phyloP scores from a whole-genome alignment of 2,113 vertebrate genomes.

The Takifugu bimaculatus region DNA sequence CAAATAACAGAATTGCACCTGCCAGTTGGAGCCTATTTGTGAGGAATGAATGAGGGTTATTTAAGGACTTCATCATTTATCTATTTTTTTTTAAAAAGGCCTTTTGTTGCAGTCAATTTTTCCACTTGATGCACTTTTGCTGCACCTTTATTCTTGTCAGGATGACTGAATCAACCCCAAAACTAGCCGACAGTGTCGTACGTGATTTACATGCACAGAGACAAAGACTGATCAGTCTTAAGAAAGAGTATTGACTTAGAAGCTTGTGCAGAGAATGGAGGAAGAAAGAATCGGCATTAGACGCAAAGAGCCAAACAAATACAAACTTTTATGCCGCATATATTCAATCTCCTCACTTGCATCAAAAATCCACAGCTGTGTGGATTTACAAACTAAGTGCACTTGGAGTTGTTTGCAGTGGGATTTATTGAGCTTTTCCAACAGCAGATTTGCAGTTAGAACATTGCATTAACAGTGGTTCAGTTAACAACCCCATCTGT shows the following conservation, averaged over 20 bases:
- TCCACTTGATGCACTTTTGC: neutral
- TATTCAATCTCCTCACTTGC: conserved; percentile 1
- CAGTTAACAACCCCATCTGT: neutral
- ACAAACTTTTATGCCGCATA: no score
- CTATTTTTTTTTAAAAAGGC: no score
- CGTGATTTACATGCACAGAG: no score
- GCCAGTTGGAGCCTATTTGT: neutral
- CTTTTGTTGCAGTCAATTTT: no score
- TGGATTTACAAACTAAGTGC: conserved; percentile 4
- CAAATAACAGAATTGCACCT: neutral
- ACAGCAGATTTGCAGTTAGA: neutral
- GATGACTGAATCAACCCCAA: conserved; percentile 10
- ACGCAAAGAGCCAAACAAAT: no score
- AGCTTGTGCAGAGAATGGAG: no score
- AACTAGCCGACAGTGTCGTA: neutral
- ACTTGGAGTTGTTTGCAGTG: neutral
- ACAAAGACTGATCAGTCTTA: no score
- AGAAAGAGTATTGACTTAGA: no score
- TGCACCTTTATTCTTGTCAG: conserved; percentile 1
- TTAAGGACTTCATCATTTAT: neutral
- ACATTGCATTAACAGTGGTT: conserved; percentile 1
- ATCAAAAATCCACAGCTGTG: neutral
- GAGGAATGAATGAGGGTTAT: neutral
- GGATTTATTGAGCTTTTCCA: conserved; percentile 3
- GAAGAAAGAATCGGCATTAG: no score